phyloP scores from a whole-genome alignment of 2,888 invertebrate species.

The Heliconius hortense region DNA sequence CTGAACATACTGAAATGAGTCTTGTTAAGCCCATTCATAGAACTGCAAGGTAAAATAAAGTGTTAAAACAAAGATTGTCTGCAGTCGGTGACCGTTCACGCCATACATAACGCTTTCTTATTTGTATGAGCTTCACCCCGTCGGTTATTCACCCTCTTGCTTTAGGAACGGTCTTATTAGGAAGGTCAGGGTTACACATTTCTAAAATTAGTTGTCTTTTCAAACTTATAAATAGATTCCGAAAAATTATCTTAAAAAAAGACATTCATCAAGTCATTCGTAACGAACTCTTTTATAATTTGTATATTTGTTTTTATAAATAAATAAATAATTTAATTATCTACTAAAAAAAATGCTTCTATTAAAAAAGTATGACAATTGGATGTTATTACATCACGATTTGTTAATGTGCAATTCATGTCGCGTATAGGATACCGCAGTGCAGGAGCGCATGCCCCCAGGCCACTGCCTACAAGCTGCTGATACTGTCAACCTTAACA shows the following conservation, averaged over 20 bases:
- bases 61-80: slow-evolving; percentile 54
- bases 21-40: slow-evolving; percentile 31
- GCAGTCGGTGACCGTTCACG: slow-evolving; percentile 57
- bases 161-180: slow-evolving; percentile 56
- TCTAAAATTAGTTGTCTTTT: slow-evolving; percentile 38
- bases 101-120: slow-evolving; percentile 69
- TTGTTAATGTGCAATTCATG: slow-evolving; percentile 37
- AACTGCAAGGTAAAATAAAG: slow-evolving; percentile 46
- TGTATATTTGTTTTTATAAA: background rate
- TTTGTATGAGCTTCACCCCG: slow-evolving; percentile 73
- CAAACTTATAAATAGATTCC: background rate
- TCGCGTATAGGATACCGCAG: slow-evolving; percentile 60
- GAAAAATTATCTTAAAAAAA: background rate
- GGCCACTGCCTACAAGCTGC: slow-evolving; percentile 19
- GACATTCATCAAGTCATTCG: background rate
- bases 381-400: slow-evolving; percentile 34
- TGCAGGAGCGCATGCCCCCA: slow-evolving; percentile 65
- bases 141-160: slow-evolving; percentile 70
- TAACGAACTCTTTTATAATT: background rate
- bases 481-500: slow-evolving; percentile 23
- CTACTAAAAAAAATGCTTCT: background rate
- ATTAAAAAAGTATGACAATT: background rate
- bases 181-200: slow-evolving; percentile 74
- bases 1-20: slow-evolving; percentile 14
- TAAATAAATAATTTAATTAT: background rate